phyloP scores from a whole-genome alignment of 2,113 vertebrate species.

The Phrynosoma blainvillii region DNA sequence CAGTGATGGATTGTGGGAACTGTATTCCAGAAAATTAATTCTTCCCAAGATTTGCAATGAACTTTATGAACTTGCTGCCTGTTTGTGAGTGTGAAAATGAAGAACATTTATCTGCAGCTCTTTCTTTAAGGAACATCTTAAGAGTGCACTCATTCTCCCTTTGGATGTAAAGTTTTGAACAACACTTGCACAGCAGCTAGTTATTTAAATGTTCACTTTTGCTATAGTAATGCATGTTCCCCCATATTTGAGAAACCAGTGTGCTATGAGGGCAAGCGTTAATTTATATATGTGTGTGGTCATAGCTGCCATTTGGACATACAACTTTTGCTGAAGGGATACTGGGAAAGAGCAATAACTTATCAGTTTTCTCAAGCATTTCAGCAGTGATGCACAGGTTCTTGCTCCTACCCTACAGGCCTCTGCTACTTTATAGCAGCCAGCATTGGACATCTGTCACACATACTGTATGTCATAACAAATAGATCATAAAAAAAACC shows the following conservation, averaged over 20 bases:
- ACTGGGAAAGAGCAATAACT: conserved; percentile 32
- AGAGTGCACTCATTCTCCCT: conserved; percentile 7
- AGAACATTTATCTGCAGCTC: neutral
- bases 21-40: too few relatives aligned
- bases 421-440: conserved; percentile 67
- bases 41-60: too few relatives aligned
- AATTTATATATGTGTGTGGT: neutral
- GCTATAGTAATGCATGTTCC: neutral
- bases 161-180: conserved; percentile 15
- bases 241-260: conserved; percentile 23
- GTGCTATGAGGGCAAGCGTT: neutral
- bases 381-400: conserved; percentile 56
- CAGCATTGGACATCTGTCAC: conserved; percentile 76
- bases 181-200: neutral
- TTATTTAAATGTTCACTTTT: neutral
- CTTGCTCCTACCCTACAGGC: conserved; percentile 65
- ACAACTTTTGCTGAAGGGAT: conserved; percentile 24
- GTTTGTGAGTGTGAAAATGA: conserved; percentile 25
- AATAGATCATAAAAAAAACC: conserved; percentile 66
- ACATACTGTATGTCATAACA: conserved; percentile 75
- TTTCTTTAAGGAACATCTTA: neutral
- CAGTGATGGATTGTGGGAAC: neutral
- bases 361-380: conserved; percentile 55
- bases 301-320: conserved; percentile 25
- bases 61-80: neutral